Percentiles rank a stretch among this genome's conserved stretches.
Conservation (phyloP, 2,888 invertebrate species). For the Tenthredo scrophulariae region DNA sequence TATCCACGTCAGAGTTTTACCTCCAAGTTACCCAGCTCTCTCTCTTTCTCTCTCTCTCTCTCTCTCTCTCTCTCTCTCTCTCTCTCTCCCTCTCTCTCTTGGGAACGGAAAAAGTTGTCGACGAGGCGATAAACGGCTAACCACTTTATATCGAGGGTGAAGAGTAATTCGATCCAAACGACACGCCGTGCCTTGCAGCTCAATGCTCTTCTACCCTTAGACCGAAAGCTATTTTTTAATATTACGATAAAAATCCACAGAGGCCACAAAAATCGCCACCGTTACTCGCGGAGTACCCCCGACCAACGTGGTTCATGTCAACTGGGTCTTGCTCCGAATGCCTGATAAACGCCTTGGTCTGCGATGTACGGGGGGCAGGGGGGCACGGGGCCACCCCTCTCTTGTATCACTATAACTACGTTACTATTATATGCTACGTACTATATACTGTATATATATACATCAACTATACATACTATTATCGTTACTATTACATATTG, state of each 20-base stretch:
- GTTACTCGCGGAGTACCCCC: neutral
- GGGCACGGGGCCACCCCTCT: constrained; percentile 50
- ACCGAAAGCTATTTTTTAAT: constrained; percentile 24
- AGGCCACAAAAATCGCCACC: neutral
- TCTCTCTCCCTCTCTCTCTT: neutral
- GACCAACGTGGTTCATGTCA: constrained; percentile 41
- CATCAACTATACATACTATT: constrained; percentile 52
- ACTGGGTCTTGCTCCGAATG: constrained; percentile 46
- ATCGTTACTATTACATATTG: constrained; percentile 36
- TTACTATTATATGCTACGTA: constrained; percentile 76
- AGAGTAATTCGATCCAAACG: constrained; percentile 39
- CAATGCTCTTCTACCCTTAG: neutral
- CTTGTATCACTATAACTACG: constrained; percentile 64
- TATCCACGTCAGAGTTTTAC: neutral
- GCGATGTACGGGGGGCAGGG: constrained; percentile 49
- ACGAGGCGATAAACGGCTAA: constrained; percentile 35
- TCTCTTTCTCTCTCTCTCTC: neutral
- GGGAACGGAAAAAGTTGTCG: constrained; percentile 20
- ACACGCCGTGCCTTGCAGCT: constrained; percentile 15
- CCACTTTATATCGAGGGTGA: constrained; percentile 39
- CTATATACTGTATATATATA: constrained; percentile 64
- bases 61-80: neutral
- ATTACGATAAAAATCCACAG: neutral
- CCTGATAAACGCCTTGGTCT: constrained; percentile 48
- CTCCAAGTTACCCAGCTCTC: neutral